These are phyloP conservation scores for Chrysemys picta DNA, from an alignment of 2,113 vertebrate genomes.

Conservation along the genomic window DNA sequence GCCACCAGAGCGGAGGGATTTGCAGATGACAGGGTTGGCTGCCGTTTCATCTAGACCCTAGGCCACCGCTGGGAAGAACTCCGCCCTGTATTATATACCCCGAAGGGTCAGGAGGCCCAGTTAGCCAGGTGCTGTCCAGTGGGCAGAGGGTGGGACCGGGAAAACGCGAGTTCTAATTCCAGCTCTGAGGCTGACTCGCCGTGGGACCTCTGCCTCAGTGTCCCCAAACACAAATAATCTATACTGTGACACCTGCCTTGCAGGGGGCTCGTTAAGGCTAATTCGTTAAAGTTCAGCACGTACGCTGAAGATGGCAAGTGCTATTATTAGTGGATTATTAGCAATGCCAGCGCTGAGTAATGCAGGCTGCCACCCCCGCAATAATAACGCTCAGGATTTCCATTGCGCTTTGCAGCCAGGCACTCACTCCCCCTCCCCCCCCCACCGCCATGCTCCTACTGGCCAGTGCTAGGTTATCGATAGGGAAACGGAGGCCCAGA, in stretches of 20 bases:
- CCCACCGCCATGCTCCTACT: not conserved
- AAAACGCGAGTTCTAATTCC: not conserved
- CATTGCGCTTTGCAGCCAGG: not conserved
- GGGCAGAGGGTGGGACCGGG: not conserved
- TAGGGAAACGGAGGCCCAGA: not conserved
- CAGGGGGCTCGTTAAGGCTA: not conserved
- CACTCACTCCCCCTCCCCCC: not conserved
- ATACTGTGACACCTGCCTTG: not conserved
- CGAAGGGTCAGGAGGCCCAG: not conserved
- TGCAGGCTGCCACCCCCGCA: constrained; percentile 64
- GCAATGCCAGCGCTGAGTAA: constrained; percentile 66
- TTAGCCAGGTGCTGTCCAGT: not conserved
- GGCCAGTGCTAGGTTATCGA: not conserved
- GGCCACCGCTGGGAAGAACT: not conserved
- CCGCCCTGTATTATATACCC: not conserved
- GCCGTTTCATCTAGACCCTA: not conserved
- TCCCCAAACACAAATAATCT: not conserved
- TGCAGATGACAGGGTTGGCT: not conserved
- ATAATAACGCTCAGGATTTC: constrained; percentile 13
- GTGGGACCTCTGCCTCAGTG: not conserved
- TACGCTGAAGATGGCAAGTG: not conserved
- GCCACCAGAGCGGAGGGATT: not conserved
- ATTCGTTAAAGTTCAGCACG: not conserved
- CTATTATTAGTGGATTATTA: constrained; percentile 68
- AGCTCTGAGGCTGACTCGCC: not conserved